Evolutionary conservation across 2,113 vertebrate genomes (phyloP).

Genomic region (Eonycteris spelaea): DNA sequence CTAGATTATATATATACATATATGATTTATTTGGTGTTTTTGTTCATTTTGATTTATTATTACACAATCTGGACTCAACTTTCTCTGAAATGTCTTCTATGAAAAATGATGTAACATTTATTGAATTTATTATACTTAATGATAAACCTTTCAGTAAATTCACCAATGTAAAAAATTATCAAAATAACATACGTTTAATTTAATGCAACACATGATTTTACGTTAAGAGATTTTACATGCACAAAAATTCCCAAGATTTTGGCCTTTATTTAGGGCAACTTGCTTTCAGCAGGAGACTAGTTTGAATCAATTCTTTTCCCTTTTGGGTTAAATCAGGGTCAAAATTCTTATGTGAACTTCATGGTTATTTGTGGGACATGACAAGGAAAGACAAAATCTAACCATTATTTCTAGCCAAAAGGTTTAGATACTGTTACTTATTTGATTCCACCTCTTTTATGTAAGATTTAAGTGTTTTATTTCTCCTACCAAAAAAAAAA

Average conservation of each 20-base stretch:
- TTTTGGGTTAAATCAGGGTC: constrained; percentile 48
- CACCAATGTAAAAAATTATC: constrained; percentile 69
- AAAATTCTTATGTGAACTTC: constrained; percentile 42
- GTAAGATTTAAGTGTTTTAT: constrained; percentile 47
- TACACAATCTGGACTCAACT: constrained; percentile 62
- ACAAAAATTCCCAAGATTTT: constrained; percentile 39
- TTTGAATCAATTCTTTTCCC: constrained; percentile 47
- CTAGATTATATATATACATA: constrained; percentile 22
- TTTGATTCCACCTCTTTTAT: constrained; percentile 26
- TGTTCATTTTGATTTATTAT: constrained; percentile 78
- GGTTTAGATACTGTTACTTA: constrained; percentile 17
- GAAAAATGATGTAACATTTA: constrained; percentile 74
- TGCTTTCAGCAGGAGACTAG: constrained; percentile 44
- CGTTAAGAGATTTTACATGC: constrained; percentile 70
- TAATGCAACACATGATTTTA: constrained; percentile 72
- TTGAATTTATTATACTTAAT: constrained; percentile 76
- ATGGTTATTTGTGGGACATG: constrained; percentile 36
- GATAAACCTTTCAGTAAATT: constrained; percentile 70
- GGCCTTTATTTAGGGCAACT: constrained; percentile 25
- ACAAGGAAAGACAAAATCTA: constrained; percentile 32
- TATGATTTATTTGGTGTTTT: constrained; percentile 70
- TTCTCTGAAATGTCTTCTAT: constrained; percentile 68
- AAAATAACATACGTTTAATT: constrained; percentile 76
- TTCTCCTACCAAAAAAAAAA: constrained; percentile 42
- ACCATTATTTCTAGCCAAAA: constrained; percentile 49